Conservation (phyloP, 2,888 invertebrate genomes). For the Drosophila nr. medialis region DNA sequence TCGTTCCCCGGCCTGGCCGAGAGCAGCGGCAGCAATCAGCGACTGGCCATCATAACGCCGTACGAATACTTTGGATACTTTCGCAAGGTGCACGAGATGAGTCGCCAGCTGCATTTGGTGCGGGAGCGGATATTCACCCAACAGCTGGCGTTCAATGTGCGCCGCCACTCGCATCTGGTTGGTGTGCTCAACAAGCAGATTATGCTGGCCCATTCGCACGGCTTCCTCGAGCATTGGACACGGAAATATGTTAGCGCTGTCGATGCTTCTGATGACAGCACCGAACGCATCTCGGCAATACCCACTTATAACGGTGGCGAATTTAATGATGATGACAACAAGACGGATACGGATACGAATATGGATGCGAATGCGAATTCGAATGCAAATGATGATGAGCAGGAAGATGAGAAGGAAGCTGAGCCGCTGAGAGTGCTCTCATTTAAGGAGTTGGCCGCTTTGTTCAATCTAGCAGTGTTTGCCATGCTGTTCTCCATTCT, state of each 20-base stretch:
- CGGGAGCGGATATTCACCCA: slow-evolving; percentile 72
- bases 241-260: slow-evolving; percentile 63
- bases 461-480: slow-evolving; percentile 73
- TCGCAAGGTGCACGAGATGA: slow-evolving; percentile 58
- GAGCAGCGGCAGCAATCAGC: slow-evolving; percentile 42
- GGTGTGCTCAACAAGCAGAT: slow-evolving; percentile 64
- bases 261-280: slow-evolving; percentile 60
- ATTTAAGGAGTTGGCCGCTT: slow-evolving; percentile 64
- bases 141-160: slow-evolving; percentile 73
- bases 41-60: slow-evolving; percentile 70
- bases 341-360: neutral
- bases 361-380: neutral
- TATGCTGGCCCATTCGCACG: slow-evolving; percentile 55
- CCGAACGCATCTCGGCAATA: slow-evolving; percentile 39
- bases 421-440: slow-evolving; percentile 52
- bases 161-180: slow-evolving; percentile 70
- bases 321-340: neutral
- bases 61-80: slow-evolving; percentile 79
- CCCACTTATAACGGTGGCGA: slow-evolving; percentile 14
- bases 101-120: slow-evolving; percentile 69
- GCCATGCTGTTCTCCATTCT: slow-evolving; percentile 44
- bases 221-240: slow-evolving; percentile 69
- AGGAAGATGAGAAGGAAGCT: slow-evolving; percentile 6
- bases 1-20: slow-evolving; percentile 58
- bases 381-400: neutral